These are phyloP conservation scores for Cricetomys ansorgei DNA, from an alignment of 2,113 vertebrate genomes.

Conservation along the genomic window DNA sequence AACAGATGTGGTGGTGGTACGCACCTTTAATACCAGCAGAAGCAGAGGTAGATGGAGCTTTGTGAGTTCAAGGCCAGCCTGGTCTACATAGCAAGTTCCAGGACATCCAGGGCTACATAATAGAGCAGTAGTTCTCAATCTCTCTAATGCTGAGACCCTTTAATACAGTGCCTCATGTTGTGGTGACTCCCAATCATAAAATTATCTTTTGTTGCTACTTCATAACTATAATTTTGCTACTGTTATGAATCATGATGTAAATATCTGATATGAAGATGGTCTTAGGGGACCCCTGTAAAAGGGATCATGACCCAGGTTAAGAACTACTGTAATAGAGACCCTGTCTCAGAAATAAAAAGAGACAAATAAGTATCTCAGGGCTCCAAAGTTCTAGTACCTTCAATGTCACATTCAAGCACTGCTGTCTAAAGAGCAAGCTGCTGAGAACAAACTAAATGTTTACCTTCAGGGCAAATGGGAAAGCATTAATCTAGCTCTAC, in stretches of 20 bases:
- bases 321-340: too few relatives aligned
- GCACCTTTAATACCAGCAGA: background rate
- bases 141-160: too few relatives aligned
- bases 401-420: conserved; percentile 29
- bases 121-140: too few relatives aligned
- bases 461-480: background rate
- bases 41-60: background rate
- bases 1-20: background rate
- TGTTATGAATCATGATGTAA: too few relatives aligned
- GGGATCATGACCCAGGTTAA: too few relatives aligned
- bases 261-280: too few relatives aligned
- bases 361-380: background rate
- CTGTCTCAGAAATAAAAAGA: background rate
- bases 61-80: background rate
- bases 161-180: too few relatives aligned
- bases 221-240: too few relatives aligned
- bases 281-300: too few relatives aligned
- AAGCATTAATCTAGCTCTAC: background rate
- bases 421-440: background rate
- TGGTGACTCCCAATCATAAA: too few relatives aligned
- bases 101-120: background rate
- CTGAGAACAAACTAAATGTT: background rate
- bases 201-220: too few relatives aligned
- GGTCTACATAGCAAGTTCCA: background rate
- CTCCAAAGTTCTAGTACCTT: background rate